These are phyloP conservation scores for Grammomys surdaster DNA, from an alignment of 2,113 vertebrate species.

Conservation along the genomic window DNA sequence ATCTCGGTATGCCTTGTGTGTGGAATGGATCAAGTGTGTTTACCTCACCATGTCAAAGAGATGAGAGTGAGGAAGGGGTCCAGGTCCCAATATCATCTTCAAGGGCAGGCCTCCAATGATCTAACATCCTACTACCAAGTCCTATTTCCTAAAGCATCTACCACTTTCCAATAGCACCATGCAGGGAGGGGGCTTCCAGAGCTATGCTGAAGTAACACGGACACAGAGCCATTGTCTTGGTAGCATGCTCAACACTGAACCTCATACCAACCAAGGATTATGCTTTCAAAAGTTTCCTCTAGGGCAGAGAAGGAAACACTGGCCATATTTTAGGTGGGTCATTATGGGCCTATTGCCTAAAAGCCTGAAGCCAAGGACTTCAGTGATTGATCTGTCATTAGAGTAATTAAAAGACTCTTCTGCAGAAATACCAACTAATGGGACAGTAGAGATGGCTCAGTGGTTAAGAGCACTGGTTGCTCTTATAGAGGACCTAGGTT, in stretches of 20 bases:
- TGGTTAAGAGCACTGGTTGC: background rate
- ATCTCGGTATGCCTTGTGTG: background rate
- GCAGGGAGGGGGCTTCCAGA: background rate
- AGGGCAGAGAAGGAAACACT: background rate
- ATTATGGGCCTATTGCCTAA: background rate
- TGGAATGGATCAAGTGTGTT: background rate
- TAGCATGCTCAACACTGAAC: background rate
- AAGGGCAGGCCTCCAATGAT: background rate
- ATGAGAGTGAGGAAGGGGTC: too few relatives aligned
- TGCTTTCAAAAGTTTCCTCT: background rate
- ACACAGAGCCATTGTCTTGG: background rate
- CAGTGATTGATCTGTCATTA: background rate
- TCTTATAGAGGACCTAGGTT: background rate
- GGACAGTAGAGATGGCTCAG: background rate
- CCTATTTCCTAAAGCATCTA: background rate
- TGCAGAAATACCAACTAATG: background rate
- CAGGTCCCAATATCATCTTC: background rate
- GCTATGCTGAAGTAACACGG: background rate
- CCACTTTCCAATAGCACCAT: background rate
- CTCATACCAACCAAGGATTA: background rate
- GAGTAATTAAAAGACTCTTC: too few relatives aligned
- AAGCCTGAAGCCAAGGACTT: background rate
- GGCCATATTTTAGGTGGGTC: too few relatives aligned
- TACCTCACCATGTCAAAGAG: background rate
- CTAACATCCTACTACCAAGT: background rate